Base-by-base conservation (phyloP, 2,888 invertebrate species). In the Leptinotarsa peninsularis region DNA sequence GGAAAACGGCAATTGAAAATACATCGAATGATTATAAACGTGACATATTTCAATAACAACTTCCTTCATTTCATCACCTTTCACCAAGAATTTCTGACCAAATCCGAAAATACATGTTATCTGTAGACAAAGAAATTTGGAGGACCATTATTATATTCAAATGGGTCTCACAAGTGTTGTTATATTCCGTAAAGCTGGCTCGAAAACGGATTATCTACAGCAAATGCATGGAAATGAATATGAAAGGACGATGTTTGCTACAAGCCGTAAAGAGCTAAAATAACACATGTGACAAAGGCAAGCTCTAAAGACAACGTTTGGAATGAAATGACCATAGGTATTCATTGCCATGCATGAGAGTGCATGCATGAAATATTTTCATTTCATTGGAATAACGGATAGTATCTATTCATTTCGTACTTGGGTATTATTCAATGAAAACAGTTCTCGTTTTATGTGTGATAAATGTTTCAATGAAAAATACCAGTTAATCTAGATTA, bases 171-270 rank as follows among this genome's bases (percentile, higher is more conserved):
- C 18, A 5, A n/a, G 33, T 18, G 4, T 17, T 18, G 13, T 17
- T 33, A 63, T 63, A 21, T 60, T 27, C 60, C 4, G 27, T 63
- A 14, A 18, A 33, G n/a, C 17, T n/a, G 17, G 17, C 27, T 17
- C 7, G 43, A 63, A 63, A 63, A 58, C 58, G n/a, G 63, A 63
- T 63, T 63, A 43, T 63, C 43, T 63, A 17, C 43, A 63, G 27
- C 33, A 18, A 63, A 43, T 43, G 43, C 43, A 43, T 63, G 43
- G 43, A 3, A 63, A 63, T 63, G 63, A 63, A 63, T 43, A 63
- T 63, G 33, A 63, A 63, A 63, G 33, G 63, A 33, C 27, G 63
- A 63, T 63, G 63, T 63, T 63, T 63, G 63, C 27, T n/a, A 33
- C 33, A 13, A 63, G 43, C 63, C 5, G 17, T 63, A 43, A 27